Evolutionary conservation across 2,797 vertebrate genomes (phyloP).

Genomic region (Coregonus suidteri): DNA sequence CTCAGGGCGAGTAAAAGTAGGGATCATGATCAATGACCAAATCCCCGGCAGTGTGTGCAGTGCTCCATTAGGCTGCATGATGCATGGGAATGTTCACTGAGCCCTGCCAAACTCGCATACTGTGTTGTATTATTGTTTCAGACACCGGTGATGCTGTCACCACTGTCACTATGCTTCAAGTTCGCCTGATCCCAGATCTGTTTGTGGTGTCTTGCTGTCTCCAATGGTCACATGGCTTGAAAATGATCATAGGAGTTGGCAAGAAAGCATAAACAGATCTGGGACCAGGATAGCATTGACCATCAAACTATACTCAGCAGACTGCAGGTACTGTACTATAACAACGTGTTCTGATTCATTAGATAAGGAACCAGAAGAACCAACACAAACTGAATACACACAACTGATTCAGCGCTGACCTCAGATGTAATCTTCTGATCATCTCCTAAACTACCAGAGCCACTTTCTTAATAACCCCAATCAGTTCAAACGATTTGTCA

Average conservation of each 20-base stretch:
- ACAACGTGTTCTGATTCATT: neutral
- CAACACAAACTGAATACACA: neutral
- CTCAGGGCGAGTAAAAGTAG: neutral
- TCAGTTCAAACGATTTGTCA: neutral
- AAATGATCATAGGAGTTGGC: neutral
- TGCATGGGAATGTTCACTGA: conserved; percentile 8
- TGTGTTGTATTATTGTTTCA: neutral
- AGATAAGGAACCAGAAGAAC: neutral
- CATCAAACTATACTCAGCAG: neutral
- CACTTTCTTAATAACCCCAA: neutral
- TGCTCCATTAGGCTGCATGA: neutral
- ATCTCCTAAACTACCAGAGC: neutral
- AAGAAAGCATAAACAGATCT: neutral
- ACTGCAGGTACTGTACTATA: neutral
- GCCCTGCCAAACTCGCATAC: conserved; percentile 3
- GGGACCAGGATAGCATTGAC: neutral
- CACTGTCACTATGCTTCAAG: neutral
- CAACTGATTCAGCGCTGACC: neutral
- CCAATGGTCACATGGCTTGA: neutral
- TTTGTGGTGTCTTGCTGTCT: neutral
- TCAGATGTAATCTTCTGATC: neutral
- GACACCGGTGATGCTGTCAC: neutral
- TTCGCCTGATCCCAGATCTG: neutral
- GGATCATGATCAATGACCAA: conserved; percentile 15
- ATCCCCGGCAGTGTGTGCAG: conserved; percentile 20